Conservation (phyloP, 2,113 vertebrate species). For the Indicator maculatus region DNA sequence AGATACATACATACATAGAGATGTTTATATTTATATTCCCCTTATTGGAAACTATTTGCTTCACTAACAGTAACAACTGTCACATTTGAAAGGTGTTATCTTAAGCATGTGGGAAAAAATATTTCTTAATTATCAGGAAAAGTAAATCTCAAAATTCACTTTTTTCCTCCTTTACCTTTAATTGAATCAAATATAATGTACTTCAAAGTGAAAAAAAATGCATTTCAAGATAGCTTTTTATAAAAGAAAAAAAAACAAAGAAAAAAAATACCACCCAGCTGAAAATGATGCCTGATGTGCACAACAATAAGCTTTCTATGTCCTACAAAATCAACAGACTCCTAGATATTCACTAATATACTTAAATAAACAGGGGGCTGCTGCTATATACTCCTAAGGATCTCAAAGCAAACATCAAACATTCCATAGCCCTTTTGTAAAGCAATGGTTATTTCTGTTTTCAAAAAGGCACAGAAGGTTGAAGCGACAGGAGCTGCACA, state of each 20-base stretch:
- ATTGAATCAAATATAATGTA: neutral
- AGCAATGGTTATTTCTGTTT: neutral
- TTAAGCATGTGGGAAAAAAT: neutral
- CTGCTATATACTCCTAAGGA: neutral
- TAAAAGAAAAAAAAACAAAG: neutral
- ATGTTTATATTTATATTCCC: neutral
- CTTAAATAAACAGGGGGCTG: neutral
- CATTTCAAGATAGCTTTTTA: neutral
- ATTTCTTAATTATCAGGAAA: conserved; percentile 7
- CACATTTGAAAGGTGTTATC: neutral
- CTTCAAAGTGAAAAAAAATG: neutral
- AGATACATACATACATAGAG: too few relatives aligned
- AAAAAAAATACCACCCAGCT: neutral
- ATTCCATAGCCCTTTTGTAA: neutral
- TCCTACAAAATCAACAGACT: neutral
- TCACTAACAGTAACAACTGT: neutral
- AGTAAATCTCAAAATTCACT: neutral
- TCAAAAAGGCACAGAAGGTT: neutral
- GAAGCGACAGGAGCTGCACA: neutral
- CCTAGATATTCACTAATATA: neutral
- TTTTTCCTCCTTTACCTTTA: neutral
- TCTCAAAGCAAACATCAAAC: neutral
- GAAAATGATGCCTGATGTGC: neutral
- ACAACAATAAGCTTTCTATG: neutral
- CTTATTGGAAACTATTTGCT: neutral